Base-by-base conservation (phyloP, 1,140 invertebrate species). In the Dendrolimus kikuchii region DNA sequence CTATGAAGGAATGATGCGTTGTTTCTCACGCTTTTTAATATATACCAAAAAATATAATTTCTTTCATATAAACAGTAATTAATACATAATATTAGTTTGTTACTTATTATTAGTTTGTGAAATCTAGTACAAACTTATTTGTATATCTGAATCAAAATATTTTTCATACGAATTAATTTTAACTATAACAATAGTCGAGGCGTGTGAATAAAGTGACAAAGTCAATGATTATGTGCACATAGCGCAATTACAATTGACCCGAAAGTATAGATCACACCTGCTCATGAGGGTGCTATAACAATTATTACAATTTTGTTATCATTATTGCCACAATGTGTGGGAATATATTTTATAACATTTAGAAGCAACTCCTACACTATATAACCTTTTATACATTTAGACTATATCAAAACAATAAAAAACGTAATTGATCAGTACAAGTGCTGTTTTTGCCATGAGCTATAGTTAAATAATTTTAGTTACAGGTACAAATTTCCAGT, bases 161-260 rank as follows among this genome's bases (percentile, higher is more conserved):
- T 46, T 46, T 9, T 8, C 44, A 46, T 45, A 37, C 43, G 39
- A 39, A 45, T 45, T 4, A 38, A 45, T 38, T 52, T 44, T 43
- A 44, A 44, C 50, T 54, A 38, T 4, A 42, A 5, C 38, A n/a
- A n/a, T 9, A 9, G n/a, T 8, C 42, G 42, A 51, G 55, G 79
- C 76, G 79, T 82, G 81, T 71, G 77, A 81, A 81, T 64, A 59
- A 59, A 50, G 67, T 60, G 64, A 80, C 71, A 77, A 67, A 84
- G 74, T 76, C 67, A 73, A 65, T 63, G 49, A 53, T 65, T 71
- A 74, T 61, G 62, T 60, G 50, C 58, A 50, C 41, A 57, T 64
- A 57, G 68, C 49, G 45, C 52, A 58, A 68, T 66, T 72, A 51
- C 44, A 81, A 78, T 79, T 74, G 69, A 64, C 68, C 59, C 51